Evolutionary conservation across 1,140 invertebrate species (phyloP).

Genomic region (Oncopodura yosiiana): DNA sequence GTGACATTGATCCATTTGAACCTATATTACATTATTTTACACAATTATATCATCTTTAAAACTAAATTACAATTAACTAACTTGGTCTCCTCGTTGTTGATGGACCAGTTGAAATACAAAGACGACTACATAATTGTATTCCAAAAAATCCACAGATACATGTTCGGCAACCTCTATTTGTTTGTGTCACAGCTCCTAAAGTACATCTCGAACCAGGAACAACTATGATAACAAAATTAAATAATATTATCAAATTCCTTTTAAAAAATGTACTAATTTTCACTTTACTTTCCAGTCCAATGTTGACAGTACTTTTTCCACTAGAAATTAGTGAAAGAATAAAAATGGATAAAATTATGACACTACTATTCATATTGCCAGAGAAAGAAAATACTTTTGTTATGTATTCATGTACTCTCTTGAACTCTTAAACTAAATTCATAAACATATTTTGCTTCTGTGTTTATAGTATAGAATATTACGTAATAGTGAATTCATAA

Average conservation of each 20-base stretch:
- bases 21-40: no score
- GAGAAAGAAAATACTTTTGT: background rate
- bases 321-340: background rate
- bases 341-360: background rate
- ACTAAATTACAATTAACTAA: no score
- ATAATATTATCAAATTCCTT: background rate
- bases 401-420: no score
- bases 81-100: no score
- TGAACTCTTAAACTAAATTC: no score
- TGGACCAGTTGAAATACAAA: background rate
- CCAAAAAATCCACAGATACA: conserved; percentile 1
- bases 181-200: background rate
- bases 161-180: background rate
- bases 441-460: no score
- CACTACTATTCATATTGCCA: background rate
- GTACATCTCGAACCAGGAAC: background rate
- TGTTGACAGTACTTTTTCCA: background rate
- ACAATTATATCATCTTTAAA: no score
- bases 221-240: background rate
- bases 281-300: background rate
- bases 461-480: no score
- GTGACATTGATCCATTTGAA: no score
- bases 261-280: background rate
- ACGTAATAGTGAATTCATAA: no score
- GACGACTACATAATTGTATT: background rate